A percentile compares a stretch with the other conserved stretches of the same genome.
Conservation (phyloP, 2,888 invertebrate genomes). For the Spilosoma lubricipeda region DNA sequence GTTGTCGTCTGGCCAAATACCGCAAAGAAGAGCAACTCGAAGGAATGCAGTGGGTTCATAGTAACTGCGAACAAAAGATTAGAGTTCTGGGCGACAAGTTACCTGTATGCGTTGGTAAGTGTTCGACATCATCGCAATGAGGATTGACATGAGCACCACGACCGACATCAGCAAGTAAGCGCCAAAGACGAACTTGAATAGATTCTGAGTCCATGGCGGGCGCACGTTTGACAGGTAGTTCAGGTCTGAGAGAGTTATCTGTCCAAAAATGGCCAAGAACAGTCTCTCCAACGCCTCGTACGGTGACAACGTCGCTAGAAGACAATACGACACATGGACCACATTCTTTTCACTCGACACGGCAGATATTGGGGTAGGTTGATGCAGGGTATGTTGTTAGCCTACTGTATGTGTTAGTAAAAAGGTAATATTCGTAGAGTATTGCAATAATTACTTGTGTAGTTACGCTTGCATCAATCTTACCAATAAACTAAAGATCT, state of each 20-base stretch:
- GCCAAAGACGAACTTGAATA: slow-evolving; percentile 97
- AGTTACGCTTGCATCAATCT: slow-evolving; percentile 64
- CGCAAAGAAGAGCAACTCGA: slow-evolving; percentile 99
- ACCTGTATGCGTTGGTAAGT: slow-evolving; percentile 99
- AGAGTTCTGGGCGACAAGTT: slow-evolving; percentile 79
- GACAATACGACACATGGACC: slow-evolving; percentile 82
- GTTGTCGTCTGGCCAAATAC: slow-evolving; percentile 98
- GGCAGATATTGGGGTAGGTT: slow-evolving; percentile 67
- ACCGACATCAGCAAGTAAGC: slow-evolving; percentile 99
- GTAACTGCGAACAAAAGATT: slow-evolving; percentile 91
- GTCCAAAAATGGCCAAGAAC: slow-evolving; percentile 99
- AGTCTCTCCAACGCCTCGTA: slow-evolving; percentile 98
- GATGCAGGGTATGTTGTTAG: slow-evolving; percentile 53
- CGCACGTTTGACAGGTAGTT: slow-evolving; percentile 90
- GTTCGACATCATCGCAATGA: slow-evolving; percentile 99
- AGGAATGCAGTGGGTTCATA: slow-evolving; percentile 96
- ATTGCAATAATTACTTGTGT: neutral
- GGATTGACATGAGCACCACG: slow-evolving; percentile 98
- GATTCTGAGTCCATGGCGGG: slow-evolving; percentile 93
- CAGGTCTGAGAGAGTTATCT: slow-evolving; percentile 94
- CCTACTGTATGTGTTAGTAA: slow-evolving; percentile 6
- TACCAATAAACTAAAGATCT: slow-evolving; percentile 65
- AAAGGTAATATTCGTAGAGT: neutral
- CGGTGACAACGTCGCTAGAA: slow-evolving; percentile 94
- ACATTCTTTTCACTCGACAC: slow-evolving; percentile 64